Evolutionary conservation across 2,888 invertebrate species (phyloP).

Genomic region (Bombylius major): DNA sequence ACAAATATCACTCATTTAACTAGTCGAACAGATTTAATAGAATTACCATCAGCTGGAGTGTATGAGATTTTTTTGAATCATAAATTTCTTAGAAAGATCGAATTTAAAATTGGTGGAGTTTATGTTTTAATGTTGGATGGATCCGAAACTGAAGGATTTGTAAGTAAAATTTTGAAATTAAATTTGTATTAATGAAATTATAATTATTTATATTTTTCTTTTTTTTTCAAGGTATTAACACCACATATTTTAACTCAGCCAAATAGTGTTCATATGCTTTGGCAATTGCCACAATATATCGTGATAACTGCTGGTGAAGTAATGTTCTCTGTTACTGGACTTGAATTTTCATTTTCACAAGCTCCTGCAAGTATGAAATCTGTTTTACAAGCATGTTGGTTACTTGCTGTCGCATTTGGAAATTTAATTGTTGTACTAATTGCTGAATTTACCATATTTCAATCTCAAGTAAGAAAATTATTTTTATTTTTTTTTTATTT

Average conservation of each 20-base stretch:
- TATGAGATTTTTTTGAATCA: slow-evolving; percentile 36
- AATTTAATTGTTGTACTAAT: slow-evolving; percentile 79
- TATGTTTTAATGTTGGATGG: slow-evolving; percentile 44
- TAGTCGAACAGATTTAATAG: slow-evolving; percentile 7
- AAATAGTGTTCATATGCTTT: slow-evolving; percentile 64
- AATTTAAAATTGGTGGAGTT: slow-evolving; percentile 49
- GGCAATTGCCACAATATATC: slow-evolving; percentile 81
- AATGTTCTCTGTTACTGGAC: slow-evolving; percentile 90
- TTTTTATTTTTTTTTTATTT: slow-evolving; percentile 6
- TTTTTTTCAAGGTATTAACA: slow-evolving; percentile 5
- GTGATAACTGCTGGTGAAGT: slow-evolving; percentile 88
- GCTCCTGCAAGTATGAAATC: slow-evolving; percentile 91
- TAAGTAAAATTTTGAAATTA: slow-evolving; percentile 21
- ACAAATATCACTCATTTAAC: not conserved
- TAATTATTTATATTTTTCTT: not conserved
- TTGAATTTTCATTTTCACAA: slow-evolving; percentile 92
- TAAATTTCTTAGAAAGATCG: slow-evolving; percentile 27
- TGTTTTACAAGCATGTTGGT: slow-evolving; percentile 81
- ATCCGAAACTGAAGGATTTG: slow-evolving; percentile 29
- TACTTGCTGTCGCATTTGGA: slow-evolving; percentile 85
- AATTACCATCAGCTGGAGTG: slow-evolving; percentile 23
- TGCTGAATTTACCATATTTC: slow-evolving; percentile 27
- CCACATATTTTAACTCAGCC: slow-evolving; percentile 41
- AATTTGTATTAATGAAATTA: not conserved
- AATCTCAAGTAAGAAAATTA: slow-evolving; percentile 20